phyloP scores from a whole-genome alignment of 2,888 invertebrate genomes.

The Calliphora vomitoria region DNA sequence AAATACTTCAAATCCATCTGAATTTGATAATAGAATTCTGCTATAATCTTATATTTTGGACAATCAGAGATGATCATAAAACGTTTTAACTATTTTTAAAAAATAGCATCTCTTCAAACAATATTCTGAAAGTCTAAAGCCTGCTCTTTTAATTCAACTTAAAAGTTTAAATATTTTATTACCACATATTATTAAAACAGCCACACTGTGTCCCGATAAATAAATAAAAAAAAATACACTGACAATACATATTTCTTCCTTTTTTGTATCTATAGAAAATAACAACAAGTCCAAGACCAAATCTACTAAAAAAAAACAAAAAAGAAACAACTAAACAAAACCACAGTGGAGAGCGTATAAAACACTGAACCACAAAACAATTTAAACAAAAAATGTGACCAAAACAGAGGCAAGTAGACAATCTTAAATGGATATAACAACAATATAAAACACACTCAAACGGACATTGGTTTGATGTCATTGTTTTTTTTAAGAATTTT shows the following conservation, averaged over 20 bases:
- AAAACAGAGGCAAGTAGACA: background rate
- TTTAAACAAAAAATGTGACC: slow-evolving; percentile 15
- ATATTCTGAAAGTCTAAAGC: too few species aligned
- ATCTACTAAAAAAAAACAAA: background rate
- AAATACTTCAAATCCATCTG: too few species aligned
- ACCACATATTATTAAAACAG: too few species aligned
- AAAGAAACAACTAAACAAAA: background rate
- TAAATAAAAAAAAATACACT: background rate
- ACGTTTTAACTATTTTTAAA: too few species aligned
- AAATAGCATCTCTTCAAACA: too few species aligned
- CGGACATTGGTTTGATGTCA: slow-evolving; percentile 6
- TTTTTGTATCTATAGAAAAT: slow-evolving; percentile 14
- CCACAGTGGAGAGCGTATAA: background rate
- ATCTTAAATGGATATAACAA: background rate
- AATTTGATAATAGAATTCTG: too few species aligned
- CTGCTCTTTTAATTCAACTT: too few species aligned
- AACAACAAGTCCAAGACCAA: slow-evolving; percentile 22
- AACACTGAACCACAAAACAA: slow-evolving; percentile 13
- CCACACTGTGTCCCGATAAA: background rate
- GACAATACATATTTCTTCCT: background rate
- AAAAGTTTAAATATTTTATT: too few species aligned
- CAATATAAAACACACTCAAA: background rate
- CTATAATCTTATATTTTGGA: too few species aligned
- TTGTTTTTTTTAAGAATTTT: background rate
- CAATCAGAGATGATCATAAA: too few species aligned